Evolutionary conservation across 2,888 invertebrate genomes (phyloP), one percentile per base, ranked within the genome.

Genomic region (Agelastica alni): DNA sequence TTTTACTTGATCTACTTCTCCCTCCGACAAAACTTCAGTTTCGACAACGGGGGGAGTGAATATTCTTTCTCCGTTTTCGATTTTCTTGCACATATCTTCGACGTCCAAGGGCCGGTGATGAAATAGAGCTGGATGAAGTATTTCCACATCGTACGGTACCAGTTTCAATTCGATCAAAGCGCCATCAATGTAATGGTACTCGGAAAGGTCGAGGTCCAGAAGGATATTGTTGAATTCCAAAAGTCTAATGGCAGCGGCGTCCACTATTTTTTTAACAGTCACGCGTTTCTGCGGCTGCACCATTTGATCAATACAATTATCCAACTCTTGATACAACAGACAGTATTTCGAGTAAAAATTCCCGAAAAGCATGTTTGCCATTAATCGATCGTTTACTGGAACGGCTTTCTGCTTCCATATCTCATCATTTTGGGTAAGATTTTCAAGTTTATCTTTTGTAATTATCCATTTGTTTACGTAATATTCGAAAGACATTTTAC

Each of bases 181-280:
- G 65, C 88, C 86, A 68, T 91, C 91, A 42, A 88, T 81, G 75
- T 88, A 91, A 44, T 88, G 88, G 65, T 79, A 85, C 68, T 86
- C 84, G 4, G 82, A 81, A 4, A 78, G 75, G 69, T 85, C 82
- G 7, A 84, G 75, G 56, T 81, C 78, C 63, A 82, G 80, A 13
- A 87, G 68, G 36, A 80, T 79, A 22, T 73, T 68, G 67, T 84
- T 85, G 14, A 85, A 70, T 67, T 87, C 86, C 2, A 83, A 73
- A 62, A 86, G 75, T 7, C 86, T 67, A 4, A 68, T 66, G 2
- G 83, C 80, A 0, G 84, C 72, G 0, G 82, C 79, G 56, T 86
- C 85, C 39, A 87, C 79, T 13, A 86, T 70, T 62, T 78, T 77
- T 62, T 80, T 80, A 1, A 86, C 80, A 20, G 79, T 76, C 0